Evolutionary conservation across 64 coral and sea anemone genomes (phyloP).

Genomic region (Orbicella faveolata): DNA sequence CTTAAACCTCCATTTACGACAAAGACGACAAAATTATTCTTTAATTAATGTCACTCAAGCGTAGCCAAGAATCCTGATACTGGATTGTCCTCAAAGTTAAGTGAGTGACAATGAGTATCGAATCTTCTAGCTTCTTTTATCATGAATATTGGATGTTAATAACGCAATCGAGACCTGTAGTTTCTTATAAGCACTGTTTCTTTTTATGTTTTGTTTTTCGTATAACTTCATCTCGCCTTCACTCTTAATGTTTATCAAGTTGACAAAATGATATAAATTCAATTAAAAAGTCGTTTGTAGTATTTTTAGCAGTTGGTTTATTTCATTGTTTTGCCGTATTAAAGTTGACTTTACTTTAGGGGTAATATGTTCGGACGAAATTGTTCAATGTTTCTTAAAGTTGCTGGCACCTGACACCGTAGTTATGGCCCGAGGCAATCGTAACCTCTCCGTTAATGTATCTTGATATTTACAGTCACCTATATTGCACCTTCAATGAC

Average conservation of each 20-base stretch:
- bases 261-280: constrained; percentile 28
- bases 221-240: background rate
- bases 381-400: constrained; percentile 14
- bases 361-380: background rate
- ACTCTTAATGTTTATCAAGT: constrained; percentile 3
- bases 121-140: background rate
- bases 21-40: background rate
- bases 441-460: background rate
- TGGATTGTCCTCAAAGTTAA: background rate
- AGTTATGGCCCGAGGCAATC: background rate
- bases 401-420: constrained; percentile 17
- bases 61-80: background rate
- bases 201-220: background rate
- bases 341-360: constrained; percentile 11
- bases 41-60: constrained; percentile 1
- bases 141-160: background rate
- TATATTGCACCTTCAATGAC: background rate
- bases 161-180: background rate
- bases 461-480: background rate
- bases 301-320: constrained; percentile 24
- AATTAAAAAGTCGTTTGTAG: constrained; percentile 47
- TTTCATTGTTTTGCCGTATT: constrained; percentile 26
- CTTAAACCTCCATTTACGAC: constrained; percentile 26
- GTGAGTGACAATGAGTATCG: background rate
- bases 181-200: background rate